Percentiles rank a stretch among this genome's conserved stretches.
Evolutionary conservation across 2,797 vertebrate genomes (phyloP).

Genomic region (Intellagama lesueurii): DNA sequence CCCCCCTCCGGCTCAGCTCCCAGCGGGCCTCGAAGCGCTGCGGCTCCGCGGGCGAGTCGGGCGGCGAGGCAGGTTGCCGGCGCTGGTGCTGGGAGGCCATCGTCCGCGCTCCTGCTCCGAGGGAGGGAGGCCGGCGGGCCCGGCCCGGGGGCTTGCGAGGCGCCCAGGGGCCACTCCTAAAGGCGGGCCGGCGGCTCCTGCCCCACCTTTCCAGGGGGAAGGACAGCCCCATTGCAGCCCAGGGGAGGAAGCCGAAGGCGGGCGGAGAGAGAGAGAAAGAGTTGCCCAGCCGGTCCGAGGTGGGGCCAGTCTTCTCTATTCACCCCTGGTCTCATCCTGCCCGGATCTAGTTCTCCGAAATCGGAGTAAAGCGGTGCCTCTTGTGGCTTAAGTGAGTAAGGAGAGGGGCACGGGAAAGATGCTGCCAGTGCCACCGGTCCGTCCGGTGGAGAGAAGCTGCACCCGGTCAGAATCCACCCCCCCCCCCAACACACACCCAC

Average conservation of each 20-base stretch:
- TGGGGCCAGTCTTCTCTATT: no score
- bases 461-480: no score
- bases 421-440: no score
- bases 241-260: not conserved
- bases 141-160: not conserved
- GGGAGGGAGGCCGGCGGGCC: no score
- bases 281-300: no score
- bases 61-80: not conserved
- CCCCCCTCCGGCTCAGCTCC: slow-evolving; percentile 62
- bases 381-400: not conserved
- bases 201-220: not conserved
- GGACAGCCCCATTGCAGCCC: not conserved
- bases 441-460: not conserved
- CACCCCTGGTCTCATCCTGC: no score
- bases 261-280: no score
- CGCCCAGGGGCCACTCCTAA: not conserved
- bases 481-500: no score
- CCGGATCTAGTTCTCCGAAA: no score
- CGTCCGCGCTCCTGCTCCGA: no score
- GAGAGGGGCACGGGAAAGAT: not conserved
- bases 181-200: not conserved
- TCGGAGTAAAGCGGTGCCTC: no score
- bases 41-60: slow-evolving; percentile 69
- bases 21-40: slow-evolving; percentile 74
- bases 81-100: not conserved